Percentiles rank a stretch among this genome's conserved stretches.
Evolutionary conservation across 2,797 vertebrate genomes (phyloP).

Genomic region (Manis pentadactyla): DNA sequence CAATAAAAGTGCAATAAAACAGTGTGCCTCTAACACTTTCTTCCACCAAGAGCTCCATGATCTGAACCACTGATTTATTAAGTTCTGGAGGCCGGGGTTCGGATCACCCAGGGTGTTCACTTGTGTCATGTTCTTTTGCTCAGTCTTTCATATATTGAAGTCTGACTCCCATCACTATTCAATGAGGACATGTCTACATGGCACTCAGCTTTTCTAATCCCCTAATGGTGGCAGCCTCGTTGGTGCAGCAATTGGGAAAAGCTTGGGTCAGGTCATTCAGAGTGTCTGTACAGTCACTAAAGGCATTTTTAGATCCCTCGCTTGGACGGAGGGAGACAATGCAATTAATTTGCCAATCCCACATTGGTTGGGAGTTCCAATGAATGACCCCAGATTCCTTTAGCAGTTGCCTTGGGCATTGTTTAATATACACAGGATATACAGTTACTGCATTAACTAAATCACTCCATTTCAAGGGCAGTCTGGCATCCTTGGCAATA

Average conservation of each 20-base stretch:
- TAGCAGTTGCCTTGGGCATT: background rate
- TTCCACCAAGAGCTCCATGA: background rate
- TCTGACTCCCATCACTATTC: background rate
- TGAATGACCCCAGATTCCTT: background rate
- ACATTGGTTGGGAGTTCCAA: background rate
- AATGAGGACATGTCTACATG: background rate
- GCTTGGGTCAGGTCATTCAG: background rate
- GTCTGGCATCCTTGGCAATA: background rate
- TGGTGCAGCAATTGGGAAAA: background rate
- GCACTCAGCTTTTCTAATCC: background rate
- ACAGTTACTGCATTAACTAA: background rate
- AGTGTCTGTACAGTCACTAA: no score
- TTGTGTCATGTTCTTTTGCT: background rate
- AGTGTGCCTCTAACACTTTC: background rate
- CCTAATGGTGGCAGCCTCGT: background rate
- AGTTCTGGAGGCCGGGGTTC: background rate
- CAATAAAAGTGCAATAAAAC: no score
- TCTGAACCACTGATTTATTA: background rate
- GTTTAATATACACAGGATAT: background rate
- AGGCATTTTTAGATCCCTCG: background rate
- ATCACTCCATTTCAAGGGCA: background rate
- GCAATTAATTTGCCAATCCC: background rate
- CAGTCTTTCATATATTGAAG: background rate
- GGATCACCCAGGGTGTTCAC: background rate
- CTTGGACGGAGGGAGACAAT: background rate